Evolutionary conservation across 1,140 invertebrate species (phyloP), one percentile per base, ranked within the genome.

Genomic region (Drosophila ananassae): DNA sequence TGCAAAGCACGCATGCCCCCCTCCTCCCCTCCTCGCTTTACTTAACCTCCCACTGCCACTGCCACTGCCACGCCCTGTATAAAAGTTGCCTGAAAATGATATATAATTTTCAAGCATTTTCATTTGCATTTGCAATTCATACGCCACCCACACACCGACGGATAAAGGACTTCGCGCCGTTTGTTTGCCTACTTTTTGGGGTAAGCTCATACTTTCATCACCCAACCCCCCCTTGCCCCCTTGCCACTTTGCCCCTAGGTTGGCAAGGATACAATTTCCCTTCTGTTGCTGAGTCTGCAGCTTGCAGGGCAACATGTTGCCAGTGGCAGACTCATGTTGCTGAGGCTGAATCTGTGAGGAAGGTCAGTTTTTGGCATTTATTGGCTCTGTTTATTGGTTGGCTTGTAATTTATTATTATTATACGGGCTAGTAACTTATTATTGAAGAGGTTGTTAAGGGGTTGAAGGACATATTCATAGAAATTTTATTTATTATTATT

Each of bases 121-220:
- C 82, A 76, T 87, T 85, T 87, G 68, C 82, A 85, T 85, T 81
- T 84, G 80, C 54, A 79, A 83, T 84, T 83, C 80, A 83, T 84
- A 79, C 80, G 58, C 61, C 74, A 64, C 62, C 12, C 24, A 13
- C 60, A 63, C 39, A 69, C 67, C 61, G 63, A 57, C 2, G 41
- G 17, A 44, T 64, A 77, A 73, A 73, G 64, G 74, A 63, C 74
- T 79, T 69, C 39, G 61, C 55, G 58, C 69, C 68, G 41, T 66
- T 81, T 77, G 78, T 59, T 81, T 81, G 68, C 68, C 61, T 58
- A 63, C 78, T 66, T 72, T 59, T 30, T 41, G 50, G 68, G 58
- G 2, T 30, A 37, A 37, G 2, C 10, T 28, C 7, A 28, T 28
- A 28, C 25, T 28, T 28, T 28, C 25, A 28, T 28, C 25, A 28